phyloP scores from a whole-genome alignment of 2,888 invertebrate genomes.

The Heterodera filipjevi region DNA sequence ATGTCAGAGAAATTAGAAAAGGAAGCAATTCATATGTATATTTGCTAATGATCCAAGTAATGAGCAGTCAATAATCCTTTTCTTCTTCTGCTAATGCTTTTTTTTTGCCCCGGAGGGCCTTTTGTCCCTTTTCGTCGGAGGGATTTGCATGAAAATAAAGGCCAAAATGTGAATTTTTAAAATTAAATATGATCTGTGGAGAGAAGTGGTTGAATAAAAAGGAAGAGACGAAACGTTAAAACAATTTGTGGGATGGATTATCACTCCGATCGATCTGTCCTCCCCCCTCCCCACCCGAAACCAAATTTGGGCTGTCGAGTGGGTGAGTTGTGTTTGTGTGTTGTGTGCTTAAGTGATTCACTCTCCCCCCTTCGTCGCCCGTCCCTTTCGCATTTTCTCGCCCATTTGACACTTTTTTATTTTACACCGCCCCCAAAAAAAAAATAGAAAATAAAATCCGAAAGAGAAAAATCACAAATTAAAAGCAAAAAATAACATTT shows the following conservation, averaged over 20 bases:
- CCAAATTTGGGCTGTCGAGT: neutral
- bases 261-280: constrained; percentile 1
- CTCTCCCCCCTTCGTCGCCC: neutral
- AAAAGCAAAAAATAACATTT: neutral
- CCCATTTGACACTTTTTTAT: neutral
- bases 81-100: no score
- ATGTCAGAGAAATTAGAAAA: no score
- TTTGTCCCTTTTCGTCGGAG: no score
- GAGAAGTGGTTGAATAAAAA: neutral
- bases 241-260: neutral
- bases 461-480: no score
- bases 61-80: no score
- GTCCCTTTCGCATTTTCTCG: neutral
- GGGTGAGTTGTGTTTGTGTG: no score
- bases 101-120: no score
- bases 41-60: no score
- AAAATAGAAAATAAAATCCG: neutral
- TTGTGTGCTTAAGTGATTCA: neutral
- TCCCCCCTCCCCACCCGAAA: neutral
- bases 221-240: no score
- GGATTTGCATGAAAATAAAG: no score
- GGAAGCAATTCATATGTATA: no score
- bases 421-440: neutral
- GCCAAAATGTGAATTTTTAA: neutral
- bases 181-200: neutral